Base-by-base conservation (phyloP, 2,113 vertebrate species). In the Manacus vitellinus region DNA sequence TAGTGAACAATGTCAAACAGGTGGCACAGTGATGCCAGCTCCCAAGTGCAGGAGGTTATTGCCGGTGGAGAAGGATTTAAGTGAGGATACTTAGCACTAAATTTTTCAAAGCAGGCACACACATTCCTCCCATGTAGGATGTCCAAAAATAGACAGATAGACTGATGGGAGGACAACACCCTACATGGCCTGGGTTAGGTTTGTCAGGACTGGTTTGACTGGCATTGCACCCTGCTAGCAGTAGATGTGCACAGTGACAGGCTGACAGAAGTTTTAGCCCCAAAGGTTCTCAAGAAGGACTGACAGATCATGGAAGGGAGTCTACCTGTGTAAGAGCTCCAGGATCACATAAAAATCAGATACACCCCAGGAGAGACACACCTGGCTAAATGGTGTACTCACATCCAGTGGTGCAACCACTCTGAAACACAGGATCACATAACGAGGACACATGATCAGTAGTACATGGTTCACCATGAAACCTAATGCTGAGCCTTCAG, bases 361-460 rank as follows among this genome's bases (percentile, higher is more conserved):
- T 18, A 7, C 8, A 11, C 21, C 10, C 14, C 30, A 65, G 23
- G 15, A 27, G 9, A 91, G 21, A 65, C 4, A 52, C 4, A 67
- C 8, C 18, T 33, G 8, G 4, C 23, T 1, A 1, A 79, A 55
- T 1, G 5, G 10, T n/a, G 19, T 75, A 17, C 22, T 86, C 30
- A 56, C 24, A 73, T 3, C 4, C 12, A 11, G 9, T 15, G 28
- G 2, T 9, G 17, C 12, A 63, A 76, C 3, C 21, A 10, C 37
- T 51, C 43, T 25, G 54, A 88, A 84, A 92, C 0, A 0, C 28
- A 51, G 27, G 28, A n/a, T 56, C 52, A 30, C 15, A 2, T 3
- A 28, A 10, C 0, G 0, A 54, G 22, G 20, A 41, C 14, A 35
- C 1, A 0, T 4, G 1, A 17, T 27, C 52, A 89, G 24, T 81